Evolutionary conservation across 2,113 vertebrate species (phyloP), one percentile per base, ranked within the genome.

Genomic region (Cephalopterus ornatus): DNA sequence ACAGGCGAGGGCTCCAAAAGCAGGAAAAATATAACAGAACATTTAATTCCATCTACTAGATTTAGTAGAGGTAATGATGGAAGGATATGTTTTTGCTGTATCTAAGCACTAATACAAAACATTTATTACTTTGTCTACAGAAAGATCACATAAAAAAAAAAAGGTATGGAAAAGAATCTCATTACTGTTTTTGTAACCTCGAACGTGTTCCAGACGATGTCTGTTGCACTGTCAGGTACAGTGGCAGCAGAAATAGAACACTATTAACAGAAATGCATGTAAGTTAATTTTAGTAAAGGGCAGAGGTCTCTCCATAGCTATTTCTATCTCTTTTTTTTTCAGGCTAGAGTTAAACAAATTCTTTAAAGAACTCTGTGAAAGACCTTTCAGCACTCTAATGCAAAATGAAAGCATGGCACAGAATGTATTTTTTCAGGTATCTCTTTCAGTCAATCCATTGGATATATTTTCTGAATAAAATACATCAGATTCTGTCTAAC

Each of bases 231-330:
- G 23, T 49, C 12, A 5, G 39, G 18, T 83, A 75, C 41, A 72
- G 41, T n/a, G 17, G 59, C 39, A 88, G 66, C 39, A 92, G 61
- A 74, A 85, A 86, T 33, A 86, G 19, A 88, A 44, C 5, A 28
- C 12, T 86, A 63, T 44, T 93, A 91, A 84, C 28, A 90, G 65
- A 92, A 96, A 93, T 67, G 33, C 20, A 56, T 83, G 7, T 26
- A 83, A 82, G 44, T 52, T 95, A 61, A 78, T 96, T 93, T 92
- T 66, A 93, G 56, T 56, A 91, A 80, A 73, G 12, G 52, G 18
- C 37, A 97, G 58, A 91, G n/a, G 27, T 88, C 24, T 39, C 32
- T 71, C 13, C 15, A 28, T n/a, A 74, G 44, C 2, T 65, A 32
- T 84, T 94, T 91, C 39, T 19, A 1, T 46, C 53, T 84, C 21